Conservation (phyloP, 2,113 vertebrate species). For the Barnardius zonarius region DNA sequence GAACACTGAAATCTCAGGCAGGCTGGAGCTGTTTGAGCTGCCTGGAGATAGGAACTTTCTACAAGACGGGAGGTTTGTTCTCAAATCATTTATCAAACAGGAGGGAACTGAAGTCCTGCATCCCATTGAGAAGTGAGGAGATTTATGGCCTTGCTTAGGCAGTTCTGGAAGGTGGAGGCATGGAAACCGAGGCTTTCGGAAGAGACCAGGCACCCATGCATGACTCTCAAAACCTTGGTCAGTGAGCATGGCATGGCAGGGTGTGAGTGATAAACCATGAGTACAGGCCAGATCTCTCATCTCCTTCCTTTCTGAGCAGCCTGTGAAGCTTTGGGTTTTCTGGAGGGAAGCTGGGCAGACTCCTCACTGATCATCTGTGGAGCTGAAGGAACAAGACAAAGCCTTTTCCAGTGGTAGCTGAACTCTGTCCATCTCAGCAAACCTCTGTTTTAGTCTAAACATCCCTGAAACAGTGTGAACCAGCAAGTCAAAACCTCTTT, state of each 20-base stretch:
- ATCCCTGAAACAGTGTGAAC: not conserved
- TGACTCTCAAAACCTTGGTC: not conserved
- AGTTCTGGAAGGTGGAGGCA: not conserved
- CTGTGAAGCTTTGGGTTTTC: not conserved
- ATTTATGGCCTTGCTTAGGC: not conserved
- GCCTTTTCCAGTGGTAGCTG: not conserved
- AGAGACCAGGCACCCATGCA: not conserved
- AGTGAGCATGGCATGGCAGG: not conserved
- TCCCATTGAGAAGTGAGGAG: not conserved
- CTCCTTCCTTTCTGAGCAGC: not conserved
- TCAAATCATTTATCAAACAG: not conserved
- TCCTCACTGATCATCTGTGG: not conserved
- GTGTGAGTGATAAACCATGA: not conserved
- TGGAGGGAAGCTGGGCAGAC: not conserved
- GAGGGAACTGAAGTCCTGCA: not conserved
- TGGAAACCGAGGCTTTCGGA: not conserved
- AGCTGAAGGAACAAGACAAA: not conserved
- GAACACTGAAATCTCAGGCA: constrained; percentile 13
- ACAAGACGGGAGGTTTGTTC: not conserved
- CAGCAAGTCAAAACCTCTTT: not conserved
- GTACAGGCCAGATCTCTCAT: not conserved
- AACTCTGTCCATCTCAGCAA: not conserved
- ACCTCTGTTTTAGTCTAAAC: not conserved
- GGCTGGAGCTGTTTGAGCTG: not conserved
- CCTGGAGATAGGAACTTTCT: not conserved